These are phyloP conservation scores for Auanema sp. DNA, from an alignment of 2,888 invertebrate species.

Conservation along the genomic window DNA sequence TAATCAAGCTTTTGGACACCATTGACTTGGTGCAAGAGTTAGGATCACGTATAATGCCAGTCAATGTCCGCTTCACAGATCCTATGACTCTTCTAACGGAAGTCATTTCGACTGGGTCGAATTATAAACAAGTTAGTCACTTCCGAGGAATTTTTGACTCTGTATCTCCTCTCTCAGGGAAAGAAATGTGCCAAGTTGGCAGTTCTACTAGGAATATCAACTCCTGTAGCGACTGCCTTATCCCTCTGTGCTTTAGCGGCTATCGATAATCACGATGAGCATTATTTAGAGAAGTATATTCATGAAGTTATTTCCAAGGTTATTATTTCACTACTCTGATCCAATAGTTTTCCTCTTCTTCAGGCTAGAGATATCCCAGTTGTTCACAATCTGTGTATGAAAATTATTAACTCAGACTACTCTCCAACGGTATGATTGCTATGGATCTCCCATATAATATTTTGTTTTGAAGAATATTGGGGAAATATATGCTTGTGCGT, in stretches of 20 bases:
- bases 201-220: constrained; percentile 32
- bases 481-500: constrained; percentile 44
- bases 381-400: constrained; percentile 44
- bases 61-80: constrained; percentile 31
- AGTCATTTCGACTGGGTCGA: constrained; percentile 30
- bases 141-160: neutral
- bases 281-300: constrained; percentile 37
- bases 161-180: constrained; percentile 18
- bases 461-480: constrained; percentile 28
- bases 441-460: neutral
- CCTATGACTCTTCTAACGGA: constrained; percentile 35
- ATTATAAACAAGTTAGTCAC: constrained; percentile 36
- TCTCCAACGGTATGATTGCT: constrained; percentile 20
- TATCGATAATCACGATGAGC: constrained; percentile 32
- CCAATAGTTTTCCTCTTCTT: neutral
- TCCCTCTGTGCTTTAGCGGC: constrained; percentile 42
- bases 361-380: constrained; percentile 32
- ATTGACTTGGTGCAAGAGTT: constrained; percentile 38
- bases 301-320: constrained; percentile 35
- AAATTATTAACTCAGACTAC: constrained; percentile 30
- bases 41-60: constrained; percentile 39
- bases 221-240: constrained; percentile 43
- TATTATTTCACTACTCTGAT: neutral
- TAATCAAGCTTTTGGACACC: constrained; percentile 32
- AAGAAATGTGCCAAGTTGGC: constrained; percentile 39